Evolutionary conservation across 2,888 invertebrate genomes (phyloP).

Genomic region (Pseudococcus jackbeardsleyi): DNA sequence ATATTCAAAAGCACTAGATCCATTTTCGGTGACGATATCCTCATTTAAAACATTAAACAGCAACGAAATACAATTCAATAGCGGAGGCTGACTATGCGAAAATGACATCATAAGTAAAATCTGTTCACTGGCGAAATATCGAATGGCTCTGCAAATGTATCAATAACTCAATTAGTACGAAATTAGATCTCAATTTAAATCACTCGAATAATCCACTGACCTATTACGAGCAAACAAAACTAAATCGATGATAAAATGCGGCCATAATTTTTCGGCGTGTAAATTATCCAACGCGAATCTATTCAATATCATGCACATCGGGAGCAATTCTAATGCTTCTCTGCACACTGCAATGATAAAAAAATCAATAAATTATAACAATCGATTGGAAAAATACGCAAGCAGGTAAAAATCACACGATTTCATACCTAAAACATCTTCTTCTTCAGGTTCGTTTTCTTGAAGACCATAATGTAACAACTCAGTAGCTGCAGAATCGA

Average conservation of each 20-base stretch:
- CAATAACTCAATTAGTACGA: background rate
- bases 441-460: conserved; percentile 76
- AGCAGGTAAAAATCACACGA: background rate
- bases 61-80: conserved; percentile 77
- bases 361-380: background rate
- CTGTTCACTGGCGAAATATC: conserved; percentile 86
- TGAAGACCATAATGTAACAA: conserved; percentile 76
- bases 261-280: conserved; percentile 87
- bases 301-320: conserved; percentile 89
- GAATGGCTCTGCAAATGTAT: conserved; percentile 69
- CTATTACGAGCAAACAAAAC: conserved; percentile 79
- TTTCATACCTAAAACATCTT: conserved; percentile 76
- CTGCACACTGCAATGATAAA: conserved; percentile 77
- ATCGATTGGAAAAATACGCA: background rate
- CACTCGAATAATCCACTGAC: conserved; percentile 65
- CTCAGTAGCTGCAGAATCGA: conserved; percentile 70
- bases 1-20: conserved; percentile 83
- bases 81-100: conserved; percentile 70
- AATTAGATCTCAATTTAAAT: background rate
- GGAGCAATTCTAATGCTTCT: conserved; percentile 93
- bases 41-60: conserved; percentile 79
- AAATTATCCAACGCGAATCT: conserved; percentile 87
- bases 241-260: conserved; percentile 88
- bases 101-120: conserved; percentile 77
- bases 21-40: conserved; percentile 77